A percentile compares a stretch with the other conserved stretches of the same genome.
Evolutionary conservation across 2,113 vertebrate species (phyloP).

Genomic region (Crocuta crocuta): DNA sequence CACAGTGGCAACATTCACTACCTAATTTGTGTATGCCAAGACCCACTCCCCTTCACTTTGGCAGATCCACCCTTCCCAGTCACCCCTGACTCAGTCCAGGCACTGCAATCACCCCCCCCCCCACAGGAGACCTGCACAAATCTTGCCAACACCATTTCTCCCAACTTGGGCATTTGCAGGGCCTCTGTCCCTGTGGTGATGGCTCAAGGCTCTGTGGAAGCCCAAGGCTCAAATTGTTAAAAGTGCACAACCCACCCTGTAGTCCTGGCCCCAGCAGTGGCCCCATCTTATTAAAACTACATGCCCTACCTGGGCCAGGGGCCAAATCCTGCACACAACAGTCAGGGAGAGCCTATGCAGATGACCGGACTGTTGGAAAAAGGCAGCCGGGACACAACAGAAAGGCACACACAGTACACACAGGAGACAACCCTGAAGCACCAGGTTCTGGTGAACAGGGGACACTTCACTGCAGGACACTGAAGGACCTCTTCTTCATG

Average conservation of each 20-base stretch:
- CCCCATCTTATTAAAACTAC: not conserved
- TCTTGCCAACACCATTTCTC: not conserved
- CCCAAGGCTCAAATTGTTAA: not conserved
- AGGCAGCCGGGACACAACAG: not conserved
- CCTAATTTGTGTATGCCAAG: not conserved
- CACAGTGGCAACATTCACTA: not conserved
- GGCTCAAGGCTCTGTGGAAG: not conserved
- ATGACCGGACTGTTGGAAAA: not conserved
- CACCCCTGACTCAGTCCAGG: not conserved
- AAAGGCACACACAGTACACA: not conserved
- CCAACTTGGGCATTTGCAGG: not conserved
- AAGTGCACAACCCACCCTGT: not conserved
- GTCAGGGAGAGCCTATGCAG: not conserved
- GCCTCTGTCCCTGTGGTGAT: not conserved
- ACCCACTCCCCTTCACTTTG: not conserved
- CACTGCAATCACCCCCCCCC: not conserved
- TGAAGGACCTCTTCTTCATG: not conserved
- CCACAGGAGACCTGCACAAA: not conserved
- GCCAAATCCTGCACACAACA: not conserved
- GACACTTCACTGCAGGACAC: not conserved
- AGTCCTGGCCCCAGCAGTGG: not conserved
- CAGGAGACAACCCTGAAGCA: not conserved
- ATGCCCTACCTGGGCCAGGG: not conserved
- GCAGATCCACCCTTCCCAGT: not conserved
- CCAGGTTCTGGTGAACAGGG: not conserved